Conservation (phyloP, 2,113 vertebrate species). For the Dolichallabes microphthalmus region DNA sequence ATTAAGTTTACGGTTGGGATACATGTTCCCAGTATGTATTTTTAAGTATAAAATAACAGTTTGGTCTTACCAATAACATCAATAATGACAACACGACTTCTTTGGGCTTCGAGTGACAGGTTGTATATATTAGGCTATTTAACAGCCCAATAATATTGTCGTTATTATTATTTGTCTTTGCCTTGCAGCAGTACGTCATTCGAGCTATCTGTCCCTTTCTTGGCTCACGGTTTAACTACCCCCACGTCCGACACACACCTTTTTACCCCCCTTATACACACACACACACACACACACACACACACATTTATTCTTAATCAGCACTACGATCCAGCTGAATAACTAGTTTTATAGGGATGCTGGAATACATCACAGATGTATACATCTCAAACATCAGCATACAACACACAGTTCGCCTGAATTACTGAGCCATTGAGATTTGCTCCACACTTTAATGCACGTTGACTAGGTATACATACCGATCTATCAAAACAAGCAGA, state of each 20-base stretch:
- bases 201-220: constrained; percentile 21
- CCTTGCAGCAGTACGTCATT: not conserved
- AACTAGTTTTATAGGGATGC: constrained; percentile 9
- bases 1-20: not conserved
- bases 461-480: not conserved
- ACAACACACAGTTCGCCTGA: not conserved
- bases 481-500: not conserved
- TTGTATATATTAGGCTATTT: not conserved
- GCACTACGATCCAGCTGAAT: constrained; percentile 27
- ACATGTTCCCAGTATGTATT: too few species aligned
- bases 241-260: not conserved
- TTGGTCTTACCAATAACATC: not conserved
- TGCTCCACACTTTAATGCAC: not conserved
- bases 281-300: constrained; percentile 8
- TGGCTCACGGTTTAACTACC: not conserved
- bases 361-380: not conserved
- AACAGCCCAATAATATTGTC: not conserved
- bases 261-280: constrained; percentile 8
- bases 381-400: not conserved
- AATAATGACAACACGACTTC: not conserved
- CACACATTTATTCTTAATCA: constrained; percentile 6
- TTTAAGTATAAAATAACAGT: not conserved
- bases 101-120: not conserved
- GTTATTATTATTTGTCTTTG: not conserved
- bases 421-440: not conserved